These are phyloP conservation scores for Pardalotus punctatus DNA, from an alignment of 2,113 vertebrate genomes.

Conservation along the genomic window DNA sequence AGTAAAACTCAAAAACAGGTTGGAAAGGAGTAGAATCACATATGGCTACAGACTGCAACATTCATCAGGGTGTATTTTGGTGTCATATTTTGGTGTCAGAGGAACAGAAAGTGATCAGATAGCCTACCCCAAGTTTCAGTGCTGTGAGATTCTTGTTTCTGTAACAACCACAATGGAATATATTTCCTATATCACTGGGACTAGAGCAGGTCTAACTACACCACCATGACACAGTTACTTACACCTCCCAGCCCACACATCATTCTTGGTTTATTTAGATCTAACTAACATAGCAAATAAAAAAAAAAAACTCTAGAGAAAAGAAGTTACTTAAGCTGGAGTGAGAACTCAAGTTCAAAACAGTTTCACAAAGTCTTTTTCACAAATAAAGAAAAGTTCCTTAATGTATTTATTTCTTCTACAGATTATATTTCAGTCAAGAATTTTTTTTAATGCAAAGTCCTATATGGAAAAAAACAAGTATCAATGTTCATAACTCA, in stretches of 20 bases:
- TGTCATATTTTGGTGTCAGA: background rate
- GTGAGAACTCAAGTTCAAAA: background rate
- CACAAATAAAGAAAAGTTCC: background rate
- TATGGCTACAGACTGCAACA: background rate
- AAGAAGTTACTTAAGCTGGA: background rate
- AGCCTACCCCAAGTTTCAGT: background rate
- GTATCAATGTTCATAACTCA: background rate
- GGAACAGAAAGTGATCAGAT: background rate
- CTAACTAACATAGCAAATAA: background rate
- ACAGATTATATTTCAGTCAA: background rate
- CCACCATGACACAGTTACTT: background rate
- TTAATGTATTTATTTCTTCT: background rate
- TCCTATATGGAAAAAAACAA: background rate
- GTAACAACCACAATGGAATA: background rate
- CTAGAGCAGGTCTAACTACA: background rate
- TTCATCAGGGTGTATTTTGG: background rate
- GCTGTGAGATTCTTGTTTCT: background rate
- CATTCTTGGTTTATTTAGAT: background rate
- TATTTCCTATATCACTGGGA: rapidly evolving
- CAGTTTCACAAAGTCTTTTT: background rate
- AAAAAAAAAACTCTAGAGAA: background rate
- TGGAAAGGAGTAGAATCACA: background rate
- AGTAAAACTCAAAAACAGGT: background rate
- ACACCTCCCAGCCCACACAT: background rate
- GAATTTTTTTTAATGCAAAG: background rate